Base-by-base conservation (phyloP, 2,797 vertebrate species). In the Pseudotriccus pelzelni region DNA sequence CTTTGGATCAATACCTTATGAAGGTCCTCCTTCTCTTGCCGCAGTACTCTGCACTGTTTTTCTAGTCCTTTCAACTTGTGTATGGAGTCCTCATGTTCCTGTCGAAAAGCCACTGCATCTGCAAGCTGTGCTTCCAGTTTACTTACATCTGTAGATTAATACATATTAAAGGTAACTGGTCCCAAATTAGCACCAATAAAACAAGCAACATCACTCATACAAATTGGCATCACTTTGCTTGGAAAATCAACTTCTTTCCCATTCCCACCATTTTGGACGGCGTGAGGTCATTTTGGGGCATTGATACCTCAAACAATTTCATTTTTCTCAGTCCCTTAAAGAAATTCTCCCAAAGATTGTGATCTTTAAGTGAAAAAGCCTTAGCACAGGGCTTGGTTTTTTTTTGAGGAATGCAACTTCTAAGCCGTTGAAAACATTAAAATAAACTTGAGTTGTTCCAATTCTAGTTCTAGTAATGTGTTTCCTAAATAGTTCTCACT, bases 11-110 rank as follows among this genome's bases (percentile, higher is more conserved):
- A 27, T 96, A 99, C 99, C 99, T 99, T 99, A 96, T 99, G 99
- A 36, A 99, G 96, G 4, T 99, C 99, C 4, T 99, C 99, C 84
- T 99, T 99, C 89, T 99, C 99, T 89, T 99, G 99, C 22, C 98
- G 98, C 41, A 98, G 97, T 13, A 97, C 92, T 92, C 98, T 99
- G 94, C 98, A 98, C 94, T 99, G 99, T 90, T 98, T 99, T 85
- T 99, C 99, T 62, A 99, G 97, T 58, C 97, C 98, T 96, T 98
- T 99, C 50, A 99, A 93, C 87, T 98, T 99, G 78, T 98, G 98
- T 43, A 98, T 87, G 7, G 98, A 98, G 84, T 99, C 98, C 87
- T 99, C 99, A 1, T 98, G 98, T 83, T 99, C 99, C 74, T 99
- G 99, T 25, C 98, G 98, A 68, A 99, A 97, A 2, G 98, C 95